Evolutionary conservation across 2,113 vertebrate genomes (phyloP).

Genomic region (Bubo blakistoni): DNA sequence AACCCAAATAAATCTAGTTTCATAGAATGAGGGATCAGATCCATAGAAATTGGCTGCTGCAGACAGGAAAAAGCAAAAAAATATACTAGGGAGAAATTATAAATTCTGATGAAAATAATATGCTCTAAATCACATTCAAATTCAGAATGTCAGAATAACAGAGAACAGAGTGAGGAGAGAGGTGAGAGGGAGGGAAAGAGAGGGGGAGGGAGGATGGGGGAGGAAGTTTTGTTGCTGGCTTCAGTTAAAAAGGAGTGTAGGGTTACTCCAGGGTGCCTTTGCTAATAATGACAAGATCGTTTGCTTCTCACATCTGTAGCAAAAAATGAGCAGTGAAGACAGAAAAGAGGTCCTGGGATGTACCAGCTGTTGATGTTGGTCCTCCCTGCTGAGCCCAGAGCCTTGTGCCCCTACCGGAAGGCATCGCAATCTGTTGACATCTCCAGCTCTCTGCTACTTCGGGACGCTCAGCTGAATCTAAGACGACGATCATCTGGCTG

Average conservation of each 20-base stretch:
- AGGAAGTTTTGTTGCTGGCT: not conserved
- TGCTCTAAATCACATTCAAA: not conserved
- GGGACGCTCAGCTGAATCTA: slow-evolving; percentile 68
- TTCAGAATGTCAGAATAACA: not conserved
- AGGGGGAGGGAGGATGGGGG: fast-evolving
- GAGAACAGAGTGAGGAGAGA: not conserved
- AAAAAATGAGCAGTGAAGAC: slow-evolving; percentile 40
- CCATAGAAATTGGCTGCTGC: not conserved
- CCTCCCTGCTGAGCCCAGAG: slow-evolving; percentile 71
- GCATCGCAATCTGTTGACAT: slow-evolving; percentile 76
- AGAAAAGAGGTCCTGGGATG: slow-evolving; percentile 71
- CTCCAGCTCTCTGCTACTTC: slow-evolving; percentile 50
- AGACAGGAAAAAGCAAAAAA: not conserved
- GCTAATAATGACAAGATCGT: slow-evolving; percentile 52
- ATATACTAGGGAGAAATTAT: not conserved
- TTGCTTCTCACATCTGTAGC: slow-evolving; percentile 62
- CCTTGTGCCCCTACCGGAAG: slow-evolving; percentile 65
- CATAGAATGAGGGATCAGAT: not conserved
- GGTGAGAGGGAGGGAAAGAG: not conserved
- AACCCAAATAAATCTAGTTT: not conserved
- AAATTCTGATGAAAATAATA: not conserved
- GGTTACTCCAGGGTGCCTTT: slow-evolving; percentile 46
- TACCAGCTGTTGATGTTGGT: slow-evolving; percentile 83
- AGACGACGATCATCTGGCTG: slow-evolving; percentile 70
- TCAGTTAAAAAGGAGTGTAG: not conserved